Percentiles rank a stretch among this genome's conserved stretches.
phyloP scores from a whole-genome alignment of 2,888 invertebrate species.

The Eupithecia subumbrata region DNA sequence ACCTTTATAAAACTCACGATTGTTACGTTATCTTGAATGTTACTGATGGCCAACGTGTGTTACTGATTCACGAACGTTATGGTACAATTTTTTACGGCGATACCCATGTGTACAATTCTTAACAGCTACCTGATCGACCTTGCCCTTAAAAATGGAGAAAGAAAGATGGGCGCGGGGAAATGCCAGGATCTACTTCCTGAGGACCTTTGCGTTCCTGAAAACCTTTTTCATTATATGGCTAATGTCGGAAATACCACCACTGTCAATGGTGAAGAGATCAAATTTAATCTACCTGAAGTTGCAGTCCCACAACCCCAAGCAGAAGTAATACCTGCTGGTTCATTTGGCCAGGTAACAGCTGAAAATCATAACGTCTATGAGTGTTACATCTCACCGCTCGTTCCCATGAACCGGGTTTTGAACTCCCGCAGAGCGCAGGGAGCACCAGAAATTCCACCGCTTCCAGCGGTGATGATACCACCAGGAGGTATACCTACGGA shows the following conservation, averaged over 20 bases:
- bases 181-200: conserved; percentile 44
- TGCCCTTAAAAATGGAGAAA: conserved; percentile 39
- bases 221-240: conserved; percentile 39
- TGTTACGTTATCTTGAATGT: no score
- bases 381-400: conserved; percentile 34
- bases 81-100: no score
- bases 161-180: conserved; percentile 29
- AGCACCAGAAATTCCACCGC: conserved; percentile 32
- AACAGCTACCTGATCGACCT: conserved; percentile 38
- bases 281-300: conserved; percentile 36
- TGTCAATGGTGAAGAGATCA: conserved; percentile 38
- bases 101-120: no score
- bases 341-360: conserved; percentile 12
- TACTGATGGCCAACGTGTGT: no score
- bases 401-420: conserved; percentile 32
- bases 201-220: conserved; percentile 39
- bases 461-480: conserved; percentile 36
- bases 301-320: conserved; percentile 36
- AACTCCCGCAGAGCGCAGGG: conserved; percentile 23
- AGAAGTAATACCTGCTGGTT: conserved; percentile 29
- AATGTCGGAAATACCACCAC: conserved; percentile 42
- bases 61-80: no score
- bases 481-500: conserved; percentile 30
- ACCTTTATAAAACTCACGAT: no score
- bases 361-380: conserved; percentile 29